Evolutionary conservation across 2,888 invertebrate genomes (phyloP).

Genomic region (Pachliopta kotzebuea): DNA sequence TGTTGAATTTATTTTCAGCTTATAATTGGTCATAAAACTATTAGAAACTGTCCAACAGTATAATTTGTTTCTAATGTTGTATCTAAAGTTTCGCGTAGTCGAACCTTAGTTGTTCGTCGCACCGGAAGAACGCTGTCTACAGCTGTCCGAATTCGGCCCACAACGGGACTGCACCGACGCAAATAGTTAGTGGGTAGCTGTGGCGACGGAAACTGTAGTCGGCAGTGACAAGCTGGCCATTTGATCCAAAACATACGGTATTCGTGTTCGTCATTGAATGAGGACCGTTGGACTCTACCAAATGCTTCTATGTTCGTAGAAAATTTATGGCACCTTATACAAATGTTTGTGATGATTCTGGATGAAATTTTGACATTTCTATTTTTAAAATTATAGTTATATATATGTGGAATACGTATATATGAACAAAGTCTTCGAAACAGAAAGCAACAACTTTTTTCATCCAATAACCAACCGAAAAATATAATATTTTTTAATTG

Average conservation of each 20-base stretch:
- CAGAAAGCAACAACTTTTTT: too few relatives aligned
- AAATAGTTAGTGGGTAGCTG: conserved; percentile 48
- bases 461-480: too few relatives aligned
- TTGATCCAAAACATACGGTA: neutral
- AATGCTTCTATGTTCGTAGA: neutral
- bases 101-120: conserved; percentile 29
- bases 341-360: neutral
- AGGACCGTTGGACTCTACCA: neutral
- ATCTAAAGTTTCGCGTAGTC: conserved; percentile 12
- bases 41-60: neutral
- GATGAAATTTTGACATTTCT: neutral
- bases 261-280: neutral
- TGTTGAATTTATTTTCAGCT: neutral
- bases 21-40: neutral
- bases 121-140: conserved; percentile 77
- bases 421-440: too few relatives aligned
- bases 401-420: too few relatives aligned
- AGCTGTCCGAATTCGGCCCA: conserved; percentile 59
- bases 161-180: conserved; percentile 67
- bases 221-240: neutral
- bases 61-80: neutral
- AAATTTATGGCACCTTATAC: neutral
- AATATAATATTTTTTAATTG: too few relatives aligned
- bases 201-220: conserved; percentile 10
- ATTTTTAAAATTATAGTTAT: neutral